Evolutionary conservation across 2,797 vertebrate species (phyloP), one percentile per base, ranked within the genome.

Genomic region (Chanos chanos): DNA sequence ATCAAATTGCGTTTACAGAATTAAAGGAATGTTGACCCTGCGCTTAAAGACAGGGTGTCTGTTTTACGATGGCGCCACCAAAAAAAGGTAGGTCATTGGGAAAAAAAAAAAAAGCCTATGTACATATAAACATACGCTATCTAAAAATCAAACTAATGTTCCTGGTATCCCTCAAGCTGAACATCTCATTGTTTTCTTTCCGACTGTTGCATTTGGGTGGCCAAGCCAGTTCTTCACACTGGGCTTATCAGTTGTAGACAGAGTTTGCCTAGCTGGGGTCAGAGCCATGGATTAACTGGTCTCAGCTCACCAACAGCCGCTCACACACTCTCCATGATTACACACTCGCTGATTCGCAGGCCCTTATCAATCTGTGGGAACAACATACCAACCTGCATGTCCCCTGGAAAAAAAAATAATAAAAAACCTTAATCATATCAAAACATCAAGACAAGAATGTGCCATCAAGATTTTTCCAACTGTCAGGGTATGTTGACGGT

Each of bases 191-290:
- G 16, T 57, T 71, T 48, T 66, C 48, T 67, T 52, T 55, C 54
- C 54, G 64, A 62, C 25, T 58, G 39, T 22, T 54, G 61, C 64
- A 48, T 63, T 71, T 59, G 47, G 31, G 50, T 41, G 73, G 65
- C 65, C 54, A 52, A 59, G 50, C 61, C 56, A 65, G 43, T 70
- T 68, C 49, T 65, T 66, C 61, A 48, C 56, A 51, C 34, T 59
- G 62, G 66, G 67, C 64, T 59, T 75, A 53, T 76, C 57, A 64
- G 34, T 60, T 68, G 60, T 68, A 51, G 33, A 72, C 71, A 64
- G 60, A 54, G 50, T 44, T 63, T 63, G 63, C 65, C 45, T 68
- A 70, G 61, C 57, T 54, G 59, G 44, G 44, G 49, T 33, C 49
- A 58, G 31, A 41, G 13, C 36, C 25, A 27, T 30, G 66, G 66